Base-by-base conservation (phyloP, 2,888 invertebrate species). In the Metopia argyrocephala region DNA sequence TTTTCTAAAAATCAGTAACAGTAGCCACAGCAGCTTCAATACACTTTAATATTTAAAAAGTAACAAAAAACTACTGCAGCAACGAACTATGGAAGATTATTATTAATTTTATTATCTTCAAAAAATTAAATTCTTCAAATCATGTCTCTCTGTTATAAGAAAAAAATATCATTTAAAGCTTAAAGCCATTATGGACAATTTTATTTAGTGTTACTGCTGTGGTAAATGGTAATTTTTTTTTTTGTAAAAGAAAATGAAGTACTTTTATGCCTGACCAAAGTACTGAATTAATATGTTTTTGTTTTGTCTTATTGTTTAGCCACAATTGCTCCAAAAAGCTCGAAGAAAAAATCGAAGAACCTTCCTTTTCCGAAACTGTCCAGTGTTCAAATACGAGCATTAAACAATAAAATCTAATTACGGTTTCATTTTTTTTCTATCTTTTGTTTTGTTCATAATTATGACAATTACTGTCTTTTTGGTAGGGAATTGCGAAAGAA, bases 21-120 rank as follows among this genome's bases (percentile, higher is more conserved):
- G 78, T 73, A 73, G 78, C 78, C 71, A 66, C 25, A 66, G 78
- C 66, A 61, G 28, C 59, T 65, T 20, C 65, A 71, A 52, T 65
- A 28, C 69, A 69, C 64, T 28, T 28, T 18, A 25, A 25, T 27
- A 21, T 54, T 54, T 54, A 25, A 15, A 25, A 15, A 54, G 54
- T 5, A 54, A 46, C 52, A 12, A 54, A 20, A n/a, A 45, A 31
- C 25, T 6, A 2, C 15, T 27, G 12, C 21, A 21, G 15, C 25
- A 38, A 56, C 20, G 52, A 38, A 57, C 23, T 31, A 54, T 28
- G n/a, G 66, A 61, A 71, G 48, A 66, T 66, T 68, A 73, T 78
- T 78, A 31, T 68, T 73, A 46, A 66, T 78, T 66, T 71, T 18
- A 73, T 78, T 66, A 71, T 54, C 46, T 45, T 66, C 2, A 59